Evolutionary conservation across 23 tunicate species (phyloP), one percentile per base, ranked within the genome.

Genomic region (Ciona savignyi): DNA sequence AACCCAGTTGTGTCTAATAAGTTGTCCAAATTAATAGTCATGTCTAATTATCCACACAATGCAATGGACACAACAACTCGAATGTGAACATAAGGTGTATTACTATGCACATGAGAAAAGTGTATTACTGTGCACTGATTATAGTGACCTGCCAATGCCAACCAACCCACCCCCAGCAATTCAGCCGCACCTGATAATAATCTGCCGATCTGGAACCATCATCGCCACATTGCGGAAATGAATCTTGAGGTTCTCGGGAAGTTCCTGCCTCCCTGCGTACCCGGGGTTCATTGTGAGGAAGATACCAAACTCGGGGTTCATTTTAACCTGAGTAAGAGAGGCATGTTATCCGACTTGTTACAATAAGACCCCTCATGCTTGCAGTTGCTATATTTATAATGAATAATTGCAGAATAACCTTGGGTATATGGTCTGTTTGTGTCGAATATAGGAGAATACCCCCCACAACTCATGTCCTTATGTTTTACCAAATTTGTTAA

Each of bases 211-310:
- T 2, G 97, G 97, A 28, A 91, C 97, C 97, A 91, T 91, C 97
- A 91, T 91, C 30, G 97, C 97, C 48, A 91, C 97, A 64, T 85
- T 91, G 9, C 97, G 74, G 71, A 91, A 91, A 64, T 91, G 84
- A 70, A 91, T 91, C 60, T 91, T 91, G 25, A 91, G 71, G 63
- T 91, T 91, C 63, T 91, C 97, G 2, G 97, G 97, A 19, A 91
- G 82, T 76, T 91, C 97, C 56, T 91, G 97, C 71, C 97, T 80
- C 66, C 97, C 97, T 49, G 97, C 97, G 61, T 91, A 91, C 23
- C 97, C 97, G 1, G 97, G 97, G 70, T 91, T 91, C 97, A 91
- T 91, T 15, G 97, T 91, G 35, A 91, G 72, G 69, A 91, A 91
- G 25, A 91, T 80, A 33, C 97, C 97, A 60, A 91, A 91, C 71